Evolutionary conservation across 2,113 vertebrate species (phyloP).

Genomic region (Furnarius figulus): DNA sequence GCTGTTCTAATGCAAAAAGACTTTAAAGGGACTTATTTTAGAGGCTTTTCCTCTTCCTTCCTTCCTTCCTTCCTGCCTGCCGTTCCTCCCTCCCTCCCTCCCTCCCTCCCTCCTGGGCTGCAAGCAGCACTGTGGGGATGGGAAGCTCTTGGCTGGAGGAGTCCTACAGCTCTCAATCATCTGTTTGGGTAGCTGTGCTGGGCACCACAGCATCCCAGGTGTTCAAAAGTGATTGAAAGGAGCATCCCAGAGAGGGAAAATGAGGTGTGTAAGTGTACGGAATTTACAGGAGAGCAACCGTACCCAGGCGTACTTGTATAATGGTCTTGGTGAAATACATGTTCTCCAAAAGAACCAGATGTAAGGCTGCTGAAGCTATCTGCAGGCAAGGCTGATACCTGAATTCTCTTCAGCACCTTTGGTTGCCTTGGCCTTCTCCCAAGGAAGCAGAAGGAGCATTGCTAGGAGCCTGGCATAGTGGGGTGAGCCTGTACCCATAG

Average conservation of each 20-base stretch:
- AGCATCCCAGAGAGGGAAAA: background rate
- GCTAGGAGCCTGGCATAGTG: fast-evolving
- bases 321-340: background rate
- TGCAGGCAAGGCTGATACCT: background rate
- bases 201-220: background rate
- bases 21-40: background rate
- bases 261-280: background rate
- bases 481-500: background rate
- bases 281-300: background rate
- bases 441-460: background rate
- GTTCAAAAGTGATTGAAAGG: background rate
- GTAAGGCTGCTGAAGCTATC: background rate
- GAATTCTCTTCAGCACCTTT: background rate
- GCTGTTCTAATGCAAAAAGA: background rate
- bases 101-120: background rate
- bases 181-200: background rate
- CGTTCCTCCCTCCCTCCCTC: too few species aligned
- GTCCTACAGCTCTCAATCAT: background rate
- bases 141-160: background rate
- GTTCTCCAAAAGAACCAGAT: background rate
- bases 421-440: background rate
- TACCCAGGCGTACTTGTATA: background rate
- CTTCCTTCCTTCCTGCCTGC: background rate
- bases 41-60: background rate
- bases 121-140: background rate